Conservation (phyloP, 2,888 invertebrate genomes). For the Formica aserva region DNA sequence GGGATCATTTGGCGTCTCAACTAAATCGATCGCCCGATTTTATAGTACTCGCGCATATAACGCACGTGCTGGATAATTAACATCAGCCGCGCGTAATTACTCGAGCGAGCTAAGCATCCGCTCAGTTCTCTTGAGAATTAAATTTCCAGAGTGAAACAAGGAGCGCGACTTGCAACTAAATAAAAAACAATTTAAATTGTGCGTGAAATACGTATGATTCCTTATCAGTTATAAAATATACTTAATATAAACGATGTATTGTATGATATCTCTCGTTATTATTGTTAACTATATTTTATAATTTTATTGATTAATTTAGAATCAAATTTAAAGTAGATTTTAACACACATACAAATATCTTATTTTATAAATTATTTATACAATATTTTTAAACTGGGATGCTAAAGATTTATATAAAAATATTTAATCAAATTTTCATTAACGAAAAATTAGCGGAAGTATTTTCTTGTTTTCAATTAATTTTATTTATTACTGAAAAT, state of each 20-base stretch:
- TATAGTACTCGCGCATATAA: conserved; percentile 54
- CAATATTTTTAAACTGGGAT: background rate
- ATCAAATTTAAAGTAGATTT: background rate
- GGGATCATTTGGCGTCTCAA: conserved; percentile 65
- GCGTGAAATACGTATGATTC: too few relatives aligned
- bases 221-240: background rate
- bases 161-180: background rate
- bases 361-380: background rate
- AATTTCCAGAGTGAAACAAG: background rate
- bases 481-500: background rate
- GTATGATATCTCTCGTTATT: background rate
- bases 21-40: conserved; percentile 67
- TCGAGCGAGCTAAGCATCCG: conserved; percentile 51
- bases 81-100: conserved; percentile 59
- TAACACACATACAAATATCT: background rate
- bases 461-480: background rate
- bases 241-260: background rate
- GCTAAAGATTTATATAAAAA: background rate
- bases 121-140: conserved; percentile 19
- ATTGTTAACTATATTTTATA: background rate
- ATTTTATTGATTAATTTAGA: background rate
- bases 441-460: background rate
- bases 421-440: background rate
- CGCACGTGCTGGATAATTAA: conserved; percentile 63
- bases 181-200: background rate